These are phyloP conservation scores for Apamea sordens DNA, from an alignment of 2,888 invertebrate species.

Conservation along the genomic window DNA sequence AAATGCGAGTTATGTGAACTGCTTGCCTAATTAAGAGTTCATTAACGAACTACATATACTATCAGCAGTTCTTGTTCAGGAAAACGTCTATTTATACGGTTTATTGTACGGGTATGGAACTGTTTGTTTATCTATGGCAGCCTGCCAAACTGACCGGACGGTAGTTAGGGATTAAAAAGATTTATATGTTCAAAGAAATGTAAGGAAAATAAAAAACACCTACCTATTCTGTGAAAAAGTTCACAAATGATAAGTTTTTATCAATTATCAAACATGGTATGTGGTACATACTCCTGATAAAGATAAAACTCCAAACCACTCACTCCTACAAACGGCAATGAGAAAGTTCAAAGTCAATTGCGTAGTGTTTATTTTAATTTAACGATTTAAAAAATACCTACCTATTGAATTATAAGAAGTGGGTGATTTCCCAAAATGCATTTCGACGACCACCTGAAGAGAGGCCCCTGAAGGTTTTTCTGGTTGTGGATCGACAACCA, in stretches of 20 bases:
- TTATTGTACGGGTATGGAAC: neutral
- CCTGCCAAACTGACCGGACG: neutral
- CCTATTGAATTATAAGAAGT: neutral
- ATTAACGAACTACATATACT: constrained; percentile 22
- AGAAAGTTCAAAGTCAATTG: constrained; percentile 24
- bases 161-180: neutral
- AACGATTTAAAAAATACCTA: neutral
- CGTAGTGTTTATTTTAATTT: neutral
- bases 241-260: constrained; percentile 29
- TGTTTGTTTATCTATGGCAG: neutral
- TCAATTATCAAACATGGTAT: constrained; percentile 31
- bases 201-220: neutral
- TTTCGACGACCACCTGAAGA: neutral
- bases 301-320: constrained; percentile 26
- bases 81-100: constrained; percentile 9
- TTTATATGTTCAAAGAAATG: neutral
- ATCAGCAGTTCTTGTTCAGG: constrained; percentile 12
- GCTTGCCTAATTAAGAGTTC: constrained; percentile 27
- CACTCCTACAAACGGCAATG: constrained; percentile 18
- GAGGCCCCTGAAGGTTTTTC: neutral
- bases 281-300: constrained; percentile 9
- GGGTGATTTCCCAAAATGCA: neutral
- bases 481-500: neutral
- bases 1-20: constrained; percentile 20
- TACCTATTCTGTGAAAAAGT: neutral